phyloP scores from a whole-genome alignment of 2,797 vertebrate genomes.

The Thunnus albacares region DNA sequence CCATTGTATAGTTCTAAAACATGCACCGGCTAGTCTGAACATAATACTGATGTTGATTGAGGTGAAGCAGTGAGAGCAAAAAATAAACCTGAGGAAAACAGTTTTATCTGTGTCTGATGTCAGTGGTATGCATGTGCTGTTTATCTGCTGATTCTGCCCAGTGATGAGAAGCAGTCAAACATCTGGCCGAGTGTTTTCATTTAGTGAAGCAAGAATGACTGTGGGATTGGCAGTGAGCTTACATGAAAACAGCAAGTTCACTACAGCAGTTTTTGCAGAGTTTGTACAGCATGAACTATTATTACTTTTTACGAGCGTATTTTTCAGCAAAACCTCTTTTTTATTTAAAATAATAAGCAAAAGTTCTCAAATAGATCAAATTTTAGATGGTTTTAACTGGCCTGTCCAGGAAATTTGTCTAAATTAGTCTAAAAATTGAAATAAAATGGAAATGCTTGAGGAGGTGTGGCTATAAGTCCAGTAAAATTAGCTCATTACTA shows the following conservation, averaged over 20 bases:
- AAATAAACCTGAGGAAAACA: conserved; percentile 26
- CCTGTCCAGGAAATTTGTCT: background rate
- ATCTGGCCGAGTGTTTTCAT: conserved; percentile 1
- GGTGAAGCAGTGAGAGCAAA: background rate
- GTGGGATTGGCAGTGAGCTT: background rate
- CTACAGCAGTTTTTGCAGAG: background rate
- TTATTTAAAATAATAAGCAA: background rate
- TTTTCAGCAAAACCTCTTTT: too few relatives aligned
- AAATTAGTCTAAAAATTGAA: background rate
- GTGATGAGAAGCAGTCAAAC: background rate
- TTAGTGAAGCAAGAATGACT: background rate
- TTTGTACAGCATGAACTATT: background rate
- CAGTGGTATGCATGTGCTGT: conserved; percentile 1
- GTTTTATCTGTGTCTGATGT: conserved; percentile 52
- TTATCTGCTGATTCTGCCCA: conserved; percentile 21
- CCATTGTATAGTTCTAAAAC: background rate
- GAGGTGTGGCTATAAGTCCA: background rate
- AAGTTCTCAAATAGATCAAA: background rate
- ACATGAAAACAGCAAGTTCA: background rate
- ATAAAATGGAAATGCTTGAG: background rate
- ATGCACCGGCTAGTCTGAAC: background rate
- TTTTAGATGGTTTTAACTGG: background rate
- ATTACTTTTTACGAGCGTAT: background rate
- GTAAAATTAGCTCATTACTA: too few relatives aligned
- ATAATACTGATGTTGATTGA: conserved; percentile 1